These are phyloP conservation scores for Aphidius gifuensis DNA, from an alignment of 1,140 invertebrate species.

Conservation along the genomic window DNA sequence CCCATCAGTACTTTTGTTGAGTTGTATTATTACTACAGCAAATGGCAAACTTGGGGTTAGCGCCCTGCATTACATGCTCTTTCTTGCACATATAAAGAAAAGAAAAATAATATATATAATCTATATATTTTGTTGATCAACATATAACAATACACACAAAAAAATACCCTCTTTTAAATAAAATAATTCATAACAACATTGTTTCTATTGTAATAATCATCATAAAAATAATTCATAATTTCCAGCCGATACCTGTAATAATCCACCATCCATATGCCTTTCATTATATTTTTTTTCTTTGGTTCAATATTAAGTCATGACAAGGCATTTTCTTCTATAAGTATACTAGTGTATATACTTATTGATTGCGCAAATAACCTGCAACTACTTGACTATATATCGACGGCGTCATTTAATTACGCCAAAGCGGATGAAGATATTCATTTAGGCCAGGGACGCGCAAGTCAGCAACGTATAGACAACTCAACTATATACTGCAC, in stretches of 20 bases:
- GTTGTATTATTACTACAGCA: slow-evolving; percentile 27
- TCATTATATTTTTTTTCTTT: too few relatives aligned
- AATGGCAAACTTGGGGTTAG: slow-evolving; percentile 23
- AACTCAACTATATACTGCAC: neutral
- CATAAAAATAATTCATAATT: too few relatives aligned
- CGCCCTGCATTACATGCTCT: neutral
- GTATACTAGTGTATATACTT: slow-evolving; percentile 12
- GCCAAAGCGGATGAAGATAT: slow-evolving; percentile 39
- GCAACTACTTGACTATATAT: too few relatives aligned
- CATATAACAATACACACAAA: too few relatives aligned
- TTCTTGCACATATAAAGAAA: neutral
- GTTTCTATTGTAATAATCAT: too few relatives aligned
- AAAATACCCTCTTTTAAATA: too few relatives aligned
- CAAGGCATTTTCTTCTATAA: too few relatives aligned
- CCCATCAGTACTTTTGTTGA: slow-evolving; percentile 21
- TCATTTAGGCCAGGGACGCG: slow-evolving; percentile 43
- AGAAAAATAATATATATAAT: neutral
- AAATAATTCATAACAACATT: too few relatives aligned
- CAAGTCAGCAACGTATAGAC: neutral
- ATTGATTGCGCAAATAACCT: neutral
- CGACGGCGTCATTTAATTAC: slow-evolving; percentile 22
- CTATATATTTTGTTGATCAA: neutral
- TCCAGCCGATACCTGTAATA: too few relatives aligned
- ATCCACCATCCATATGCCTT: too few relatives aligned
- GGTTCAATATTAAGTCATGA: too few relatives aligned